Conservation (phyloP, 2,888 invertebrate genomes). For the Leucoptera coffeella region DNA sequence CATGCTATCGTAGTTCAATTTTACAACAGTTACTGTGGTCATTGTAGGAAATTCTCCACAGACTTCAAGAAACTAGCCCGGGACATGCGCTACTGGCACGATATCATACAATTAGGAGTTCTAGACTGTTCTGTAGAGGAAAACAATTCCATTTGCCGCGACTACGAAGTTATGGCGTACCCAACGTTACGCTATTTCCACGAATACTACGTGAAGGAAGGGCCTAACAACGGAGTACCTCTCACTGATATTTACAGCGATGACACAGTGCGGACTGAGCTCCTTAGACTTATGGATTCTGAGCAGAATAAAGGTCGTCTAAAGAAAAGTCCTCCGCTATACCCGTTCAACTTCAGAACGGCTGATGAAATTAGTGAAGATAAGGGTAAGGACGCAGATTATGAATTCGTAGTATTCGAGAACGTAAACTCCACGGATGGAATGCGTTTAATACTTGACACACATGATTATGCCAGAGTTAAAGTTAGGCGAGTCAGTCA, state of each 20-base stretch:
- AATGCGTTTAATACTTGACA: conserved; percentile 61
- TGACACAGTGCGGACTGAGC: conserved; percentile 46
- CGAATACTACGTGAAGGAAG: conserved; percentile 54
- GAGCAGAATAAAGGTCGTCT: conserved; percentile 57
- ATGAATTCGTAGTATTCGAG: conserved; percentile 64
- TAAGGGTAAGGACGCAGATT: conserved; percentile 37
- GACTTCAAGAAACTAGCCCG: conserved; percentile 75
- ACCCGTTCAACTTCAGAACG: conserved; percentile 46
- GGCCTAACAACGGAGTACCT: conserved; percentile 56
- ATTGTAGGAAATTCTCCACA: conserved; percentile 86
- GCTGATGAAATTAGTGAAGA: conserved; percentile 46
- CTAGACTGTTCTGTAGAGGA: conserved; percentile 82
- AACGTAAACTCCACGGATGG: conserved; percentile 56
- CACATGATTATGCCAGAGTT: conserved; percentile 50
- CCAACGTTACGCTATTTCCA: conserved; percentile 80
- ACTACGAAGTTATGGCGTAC: conserved; percentile 84
- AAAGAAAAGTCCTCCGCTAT: conserved; percentile 58
- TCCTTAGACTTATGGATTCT: conserved; percentile 52
- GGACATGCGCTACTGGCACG: conserved; percentile 63
- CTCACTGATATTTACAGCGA: conserved; percentile 48
- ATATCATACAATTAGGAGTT: conserved; percentile 67
- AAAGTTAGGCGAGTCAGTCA: conserved; percentile 54
- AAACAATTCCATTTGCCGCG: conserved; percentile 81
- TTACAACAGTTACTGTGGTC: conserved; percentile 95
- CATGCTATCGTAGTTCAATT: conserved; percentile 81